Percentiles rank a stretch among this genome's conserved stretches.
Conservation (phyloP, 2,888 invertebrate species). For the Perdita meconis region DNA sequence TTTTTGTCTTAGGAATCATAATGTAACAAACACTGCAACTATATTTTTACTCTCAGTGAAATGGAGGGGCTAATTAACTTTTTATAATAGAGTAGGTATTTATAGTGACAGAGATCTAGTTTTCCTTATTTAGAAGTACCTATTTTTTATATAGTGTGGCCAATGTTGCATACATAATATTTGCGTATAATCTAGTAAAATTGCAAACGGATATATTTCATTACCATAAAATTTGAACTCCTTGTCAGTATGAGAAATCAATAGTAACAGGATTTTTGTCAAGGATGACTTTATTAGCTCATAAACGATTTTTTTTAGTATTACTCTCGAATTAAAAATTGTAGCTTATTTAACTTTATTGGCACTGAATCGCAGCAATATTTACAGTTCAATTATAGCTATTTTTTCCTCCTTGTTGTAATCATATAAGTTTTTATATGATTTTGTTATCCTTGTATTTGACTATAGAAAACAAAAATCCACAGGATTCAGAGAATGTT, state of each 20-base stretch:
- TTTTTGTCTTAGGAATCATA: not conserved
- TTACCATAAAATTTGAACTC: too few species aligned
- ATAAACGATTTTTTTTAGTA: not conserved
- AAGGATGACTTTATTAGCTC: not conserved
- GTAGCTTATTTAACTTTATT: not conserved
- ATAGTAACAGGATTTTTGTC: not conserved
- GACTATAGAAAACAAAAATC: too few species aligned
- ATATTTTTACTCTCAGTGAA: conserved; percentile 6
- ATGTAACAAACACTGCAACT: not conserved
- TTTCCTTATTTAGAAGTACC: not conserved
- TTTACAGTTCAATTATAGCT: not conserved
- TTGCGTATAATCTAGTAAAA: not conserved
- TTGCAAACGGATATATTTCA: too few species aligned
- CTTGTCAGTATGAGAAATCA: not conserved
- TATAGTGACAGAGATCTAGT: not conserved
- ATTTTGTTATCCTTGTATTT: too few species aligned
- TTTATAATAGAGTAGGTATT: not conserved
- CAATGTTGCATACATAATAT: not conserved
- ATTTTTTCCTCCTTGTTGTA: too few species aligned
- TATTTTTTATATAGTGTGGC: not conserved
- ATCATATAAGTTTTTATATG: too few species aligned
- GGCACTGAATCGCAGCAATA: not conserved
- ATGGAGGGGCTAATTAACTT: not conserved
- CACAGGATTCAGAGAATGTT: too few species aligned
- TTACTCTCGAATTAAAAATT: not conserved